Percentiles rank a stretch among this genome's conserved stretches.
Evolutionary conservation across 2,888 invertebrate species (phyloP).

Genomic region (Allolobophora icterica): DNA sequence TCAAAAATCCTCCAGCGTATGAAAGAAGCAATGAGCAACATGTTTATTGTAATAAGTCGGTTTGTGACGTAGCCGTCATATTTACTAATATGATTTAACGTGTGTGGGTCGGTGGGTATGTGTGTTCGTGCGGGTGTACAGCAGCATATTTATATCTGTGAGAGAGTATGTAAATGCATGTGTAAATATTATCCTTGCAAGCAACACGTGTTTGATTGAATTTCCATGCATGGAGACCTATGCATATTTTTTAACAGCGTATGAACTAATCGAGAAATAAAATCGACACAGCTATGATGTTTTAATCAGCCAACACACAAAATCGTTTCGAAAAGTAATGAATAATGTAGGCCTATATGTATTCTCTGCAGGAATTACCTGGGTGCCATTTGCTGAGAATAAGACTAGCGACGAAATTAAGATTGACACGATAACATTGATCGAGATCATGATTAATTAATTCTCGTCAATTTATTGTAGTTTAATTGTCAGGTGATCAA

Average conservation of each 20-base stretch:
- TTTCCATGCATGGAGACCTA: neutral
- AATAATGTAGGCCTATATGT: no score
- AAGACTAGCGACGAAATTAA: neutral
- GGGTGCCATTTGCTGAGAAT: neutral
- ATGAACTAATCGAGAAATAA: neutral
- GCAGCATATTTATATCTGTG: no score
- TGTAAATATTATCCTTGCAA: neutral
- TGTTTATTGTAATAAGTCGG: no score
- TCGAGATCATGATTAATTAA: neutral
- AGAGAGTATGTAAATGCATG: neutral
- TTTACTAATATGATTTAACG: no score
- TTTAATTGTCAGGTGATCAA: neutral
- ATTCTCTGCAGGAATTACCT: neutral
- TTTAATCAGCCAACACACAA: neutral
- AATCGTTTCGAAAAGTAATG: neutral
- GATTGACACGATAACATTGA: neutral
- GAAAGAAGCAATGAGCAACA: no score
- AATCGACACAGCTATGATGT: neutral
- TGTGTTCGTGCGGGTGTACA: no score
- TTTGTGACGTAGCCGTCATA: no score
- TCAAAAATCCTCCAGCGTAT: no score
- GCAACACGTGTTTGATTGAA: neutral
- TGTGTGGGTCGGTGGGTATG: no score
- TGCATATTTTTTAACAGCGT: neutral
- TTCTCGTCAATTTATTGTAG: neutral